Conservation (phyloP, 2,888 invertebrate genomes). For the Tridacna gigas region DNA sequence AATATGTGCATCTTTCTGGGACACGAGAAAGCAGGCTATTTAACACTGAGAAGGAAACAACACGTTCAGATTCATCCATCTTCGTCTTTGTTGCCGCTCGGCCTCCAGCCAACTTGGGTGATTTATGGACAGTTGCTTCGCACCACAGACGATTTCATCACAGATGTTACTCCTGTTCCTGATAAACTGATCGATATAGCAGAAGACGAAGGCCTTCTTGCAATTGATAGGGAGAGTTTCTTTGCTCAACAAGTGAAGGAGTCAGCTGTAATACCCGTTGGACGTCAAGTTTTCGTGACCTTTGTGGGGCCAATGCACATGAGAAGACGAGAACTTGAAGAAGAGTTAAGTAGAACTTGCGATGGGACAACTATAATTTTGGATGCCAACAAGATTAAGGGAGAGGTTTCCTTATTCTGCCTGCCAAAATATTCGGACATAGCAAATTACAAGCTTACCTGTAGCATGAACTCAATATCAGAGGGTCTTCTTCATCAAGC, state of each 20-base stretch:
- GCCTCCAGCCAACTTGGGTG: slow-evolving; percentile 74
- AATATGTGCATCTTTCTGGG: slow-evolving; percentile 78
- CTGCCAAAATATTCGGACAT: slow-evolving; percentile 33
- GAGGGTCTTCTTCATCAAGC: slow-evolving; percentile 48
- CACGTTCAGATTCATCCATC: slow-evolving; percentile 79
- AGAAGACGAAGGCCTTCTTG: slow-evolving; percentile 41
- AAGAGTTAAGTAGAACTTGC: slow-evolving; percentile 45
- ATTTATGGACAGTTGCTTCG: slow-evolving; percentile 75
- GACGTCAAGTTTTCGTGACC: slow-evolving; percentile 63
- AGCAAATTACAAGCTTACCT: slow-evolving; percentile 25
- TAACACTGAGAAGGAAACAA: slow-evolving; percentile 62
- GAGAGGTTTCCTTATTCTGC: slow-evolving; percentile 68
- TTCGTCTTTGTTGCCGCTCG: slow-evolving; percentile 71
- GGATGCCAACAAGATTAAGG: slow-evolving; percentile 68
- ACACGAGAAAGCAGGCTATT: slow-evolving; percentile 76
- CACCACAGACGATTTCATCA: slow-evolving; percentile 76
- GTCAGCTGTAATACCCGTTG: slow-evolving; percentile 66
- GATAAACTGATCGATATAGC: slow-evolving; percentile 69
- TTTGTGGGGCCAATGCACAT: slow-evolving; percentile 73
- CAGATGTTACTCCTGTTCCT: slow-evolving; percentile 75
- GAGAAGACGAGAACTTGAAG: slow-evolving; percentile 66
- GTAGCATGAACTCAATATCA: slow-evolving; percentile 30
- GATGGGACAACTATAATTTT: slow-evolving; percentile 64
- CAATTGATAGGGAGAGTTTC: slow-evolving; percentile 61
- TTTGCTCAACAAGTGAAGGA: slow-evolving; percentile 58